A percentile compares a stretch with the other conserved stretches of the same genome.
Evolutionary conservation across 2,113 vertebrate genomes (phyloP).

Genomic region (Urocolius indicus): DNA sequence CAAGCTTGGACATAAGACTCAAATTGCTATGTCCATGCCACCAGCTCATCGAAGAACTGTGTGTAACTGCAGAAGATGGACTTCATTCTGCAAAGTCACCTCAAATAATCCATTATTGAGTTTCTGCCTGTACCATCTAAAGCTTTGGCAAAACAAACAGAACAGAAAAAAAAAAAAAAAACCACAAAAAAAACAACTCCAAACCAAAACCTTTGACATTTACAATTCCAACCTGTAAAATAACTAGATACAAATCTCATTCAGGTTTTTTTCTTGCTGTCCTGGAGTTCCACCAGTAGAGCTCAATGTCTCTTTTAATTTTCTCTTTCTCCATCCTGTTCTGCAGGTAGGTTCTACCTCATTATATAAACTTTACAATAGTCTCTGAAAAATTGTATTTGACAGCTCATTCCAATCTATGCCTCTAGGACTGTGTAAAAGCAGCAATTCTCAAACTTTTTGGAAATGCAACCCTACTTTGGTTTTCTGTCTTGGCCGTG

Average conservation of each 20-base stretch:
- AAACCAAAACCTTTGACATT: neutral
- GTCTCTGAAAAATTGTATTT: constrained; percentile 16
- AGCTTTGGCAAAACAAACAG: neutral
- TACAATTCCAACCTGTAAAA: neutral
- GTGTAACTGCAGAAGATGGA: neutral
- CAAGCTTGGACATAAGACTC: neutral
- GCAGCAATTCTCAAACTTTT: neutral
- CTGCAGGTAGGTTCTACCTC: constrained; percentile 34
- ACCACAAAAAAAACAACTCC: neutral
- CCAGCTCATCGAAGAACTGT: neutral
- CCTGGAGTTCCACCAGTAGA: neutral
- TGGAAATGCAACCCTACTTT: neutral
- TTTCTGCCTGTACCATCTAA: neutral
- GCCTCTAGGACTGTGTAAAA: neutral
- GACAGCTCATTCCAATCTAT: constrained; percentile 44
- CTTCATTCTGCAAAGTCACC: neutral
- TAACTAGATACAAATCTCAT: neutral
- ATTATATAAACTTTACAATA: constrained; percentile 17
- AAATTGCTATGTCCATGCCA: neutral
- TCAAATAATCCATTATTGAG: neutral
- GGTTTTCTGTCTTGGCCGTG: neutral
- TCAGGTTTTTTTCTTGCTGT: neutral
- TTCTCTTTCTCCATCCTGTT: neutral
- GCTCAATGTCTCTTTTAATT: constrained; percentile 3
- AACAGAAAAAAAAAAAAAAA: neutral